Evolutionary conservation across 2,797 vertebrate genomes (phyloP), one percentile per base, ranked within the genome.

Genomic region (Hozukius guyotensis): DNA sequence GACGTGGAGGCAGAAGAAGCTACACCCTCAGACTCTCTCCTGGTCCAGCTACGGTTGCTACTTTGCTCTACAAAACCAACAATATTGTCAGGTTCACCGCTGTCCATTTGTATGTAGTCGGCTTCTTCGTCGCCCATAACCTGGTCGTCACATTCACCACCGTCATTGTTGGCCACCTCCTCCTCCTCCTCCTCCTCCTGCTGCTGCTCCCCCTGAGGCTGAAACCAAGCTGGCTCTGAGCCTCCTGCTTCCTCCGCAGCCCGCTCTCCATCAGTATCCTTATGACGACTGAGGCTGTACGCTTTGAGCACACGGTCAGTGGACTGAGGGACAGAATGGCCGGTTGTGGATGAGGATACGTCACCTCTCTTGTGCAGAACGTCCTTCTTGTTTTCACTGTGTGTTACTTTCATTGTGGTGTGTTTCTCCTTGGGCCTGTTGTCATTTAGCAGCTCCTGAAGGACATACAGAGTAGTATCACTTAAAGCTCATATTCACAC

Each of bases 371-470:
- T 57, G 20, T n/a, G 18, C 0, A 3, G 1, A 1, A 9, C 36
- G 2, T 12, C 62, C 22, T 75, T 55, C 55, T 55, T 64, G 16
- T n/a, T 64, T 18, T 68, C n/a, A 22, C 20, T 29, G 11, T n/a
- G 46, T 18, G 42, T 42, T 13, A 24, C 69, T 69, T 72, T 56
- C 27, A 20, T 56, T 3, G 6, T n/a, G 8, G 16, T 10, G 12
- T 0, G 11, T 16, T 64, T 85, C 53, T 34, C 42, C 59, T 64
- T 82, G 8, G 14, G 8, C 27, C 32, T 66, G 53, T 29, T 46
- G 52, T 61, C 11, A 2, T 53, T 62, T 0, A 18, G 27, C 27
- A 69, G 70, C 67, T 70, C 64, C 89, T 90, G 65, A 4, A 78
- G 42, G 57, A 78, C 1, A 78, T 0, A 72, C 4, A 70, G 18